Evolutionary conservation across 1,140 invertebrate genomes (phyloP).

Genomic region (Gryllus bimaculatus): DNA sequence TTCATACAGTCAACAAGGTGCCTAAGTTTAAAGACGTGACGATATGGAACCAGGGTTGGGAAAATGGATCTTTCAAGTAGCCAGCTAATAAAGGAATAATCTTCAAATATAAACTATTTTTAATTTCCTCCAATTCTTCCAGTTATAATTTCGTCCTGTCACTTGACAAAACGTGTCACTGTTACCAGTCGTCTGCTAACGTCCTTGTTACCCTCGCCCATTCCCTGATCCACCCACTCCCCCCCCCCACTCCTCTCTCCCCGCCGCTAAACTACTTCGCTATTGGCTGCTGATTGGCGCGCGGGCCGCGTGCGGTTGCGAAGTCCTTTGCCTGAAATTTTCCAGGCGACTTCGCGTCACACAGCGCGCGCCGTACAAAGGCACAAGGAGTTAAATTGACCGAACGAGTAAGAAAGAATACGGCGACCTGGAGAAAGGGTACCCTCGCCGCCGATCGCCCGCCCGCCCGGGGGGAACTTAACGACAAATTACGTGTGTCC

Average conservation of each 20-base stretch:
- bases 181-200: too few species aligned
- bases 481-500: neutral
- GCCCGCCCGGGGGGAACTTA: neutral
- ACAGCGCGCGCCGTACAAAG: neutral
- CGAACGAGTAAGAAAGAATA: neutral
- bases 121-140: too few species aligned
- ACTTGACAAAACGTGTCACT: too few species aligned
- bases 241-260: neutral
- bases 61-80: too few species aligned
- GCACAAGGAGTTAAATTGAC: constrained; percentile 4
- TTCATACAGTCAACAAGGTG: too few species aligned
- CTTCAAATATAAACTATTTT: too few species aligned
- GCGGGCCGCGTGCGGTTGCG: neutral
- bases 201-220: too few species aligned
- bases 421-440: neutral
- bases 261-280: neutral
- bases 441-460: neutral
- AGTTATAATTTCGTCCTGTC: too few species aligned
- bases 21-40: too few species aligned
- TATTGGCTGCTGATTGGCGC: neutral
- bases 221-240: neutral
- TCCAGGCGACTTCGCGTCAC: neutral
- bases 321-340: constrained; percentile 1
- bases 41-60: too few species aligned
- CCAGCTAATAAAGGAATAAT: too few species aligned